A percentile compares a stretch with the other conserved stretches of the same genome.
These are phyloP conservation scores for Xestobium rufovillosum DNA, from an alignment of 2,888 invertebrate genomes.

Conservation along the genomic window DNA sequence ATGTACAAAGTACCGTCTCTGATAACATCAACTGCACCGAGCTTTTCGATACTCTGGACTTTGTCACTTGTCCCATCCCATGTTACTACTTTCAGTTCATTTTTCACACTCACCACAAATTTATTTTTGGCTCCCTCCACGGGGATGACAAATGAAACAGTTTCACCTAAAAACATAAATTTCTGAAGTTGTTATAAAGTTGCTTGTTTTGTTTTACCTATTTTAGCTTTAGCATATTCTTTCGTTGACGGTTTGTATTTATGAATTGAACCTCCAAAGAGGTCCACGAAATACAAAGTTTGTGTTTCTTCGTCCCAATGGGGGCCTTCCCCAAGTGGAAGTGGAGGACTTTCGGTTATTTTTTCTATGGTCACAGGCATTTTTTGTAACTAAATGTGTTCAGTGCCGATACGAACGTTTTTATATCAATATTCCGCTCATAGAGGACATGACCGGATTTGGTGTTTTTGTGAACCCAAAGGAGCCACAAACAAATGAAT, in stretches of 20 bases:
- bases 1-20: constrained; percentile 47
- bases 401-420: no score
- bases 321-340: constrained; percentile 15
- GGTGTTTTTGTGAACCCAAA: no score
- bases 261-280: not conserved
- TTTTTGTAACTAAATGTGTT: no score
- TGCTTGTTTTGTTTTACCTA: not conserved
- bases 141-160: constrained; percentile 54
- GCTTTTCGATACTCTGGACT: constrained; percentile 40
- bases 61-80: constrained; percentile 55
- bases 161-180: no score
- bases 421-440: no score
- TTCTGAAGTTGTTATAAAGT: no score
- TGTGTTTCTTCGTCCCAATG: not conserved
- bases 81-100: constrained; percentile 49
- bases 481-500: no score
- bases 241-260: not conserved
- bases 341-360: constrained; percentile 34
- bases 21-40: constrained; percentile 51
- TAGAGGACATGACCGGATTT: no score
- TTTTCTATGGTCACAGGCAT: constrained; percentile 41
- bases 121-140: constrained; percentile 50
- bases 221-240: not conserved
- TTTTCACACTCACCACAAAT: constrained; percentile 54
- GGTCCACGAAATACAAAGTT: not conserved